A percentile compares a stretch with the other conserved stretches of the same genome.
phyloP scores from a whole-genome alignment of 2,888 invertebrate species.

The Aricia artaxerxes region DNA sequence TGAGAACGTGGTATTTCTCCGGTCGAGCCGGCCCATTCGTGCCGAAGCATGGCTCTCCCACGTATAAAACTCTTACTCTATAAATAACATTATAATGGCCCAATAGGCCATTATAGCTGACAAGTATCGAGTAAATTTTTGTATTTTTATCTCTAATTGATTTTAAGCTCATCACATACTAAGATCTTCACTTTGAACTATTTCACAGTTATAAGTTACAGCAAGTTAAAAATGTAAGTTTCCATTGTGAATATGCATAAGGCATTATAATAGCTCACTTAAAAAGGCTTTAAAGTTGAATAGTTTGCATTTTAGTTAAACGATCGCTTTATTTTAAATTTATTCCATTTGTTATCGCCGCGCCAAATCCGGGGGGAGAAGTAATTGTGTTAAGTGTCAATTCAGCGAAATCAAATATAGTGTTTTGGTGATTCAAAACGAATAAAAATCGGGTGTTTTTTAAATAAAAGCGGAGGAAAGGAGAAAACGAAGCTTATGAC shows the following conservation, averaged over 20 bases:
- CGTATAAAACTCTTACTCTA: no score
- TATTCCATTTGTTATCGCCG: conserved; percentile 19
- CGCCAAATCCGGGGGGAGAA: conserved; percentile 20
- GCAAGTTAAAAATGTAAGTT: not conserved
- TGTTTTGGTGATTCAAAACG: conserved; percentile 14
- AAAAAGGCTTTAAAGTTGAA: conserved; percentile 6
- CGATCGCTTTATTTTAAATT: conserved; percentile 28
- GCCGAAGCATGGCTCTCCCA: no score
- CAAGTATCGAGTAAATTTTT: no score
- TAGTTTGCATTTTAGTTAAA: conserved; percentile 16
- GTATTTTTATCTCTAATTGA: no score
- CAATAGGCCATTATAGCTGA: no score
- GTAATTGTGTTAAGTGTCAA: conserved; percentile 30
- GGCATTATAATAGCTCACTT: not conserved
- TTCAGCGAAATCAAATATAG: conserved; percentile 21
- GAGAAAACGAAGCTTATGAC: not conserved
- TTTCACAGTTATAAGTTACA: no score
- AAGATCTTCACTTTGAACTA: no score
- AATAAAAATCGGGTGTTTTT: not conserved
- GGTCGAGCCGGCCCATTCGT: no score
- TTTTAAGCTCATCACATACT: no score
- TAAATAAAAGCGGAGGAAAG: not conserved
- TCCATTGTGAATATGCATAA: not conserved
- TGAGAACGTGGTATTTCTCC: no score
- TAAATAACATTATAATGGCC: no score